Conservation (phyloP, 2,797 vertebrate species). For the Pagetopsis macropterus region DNA sequence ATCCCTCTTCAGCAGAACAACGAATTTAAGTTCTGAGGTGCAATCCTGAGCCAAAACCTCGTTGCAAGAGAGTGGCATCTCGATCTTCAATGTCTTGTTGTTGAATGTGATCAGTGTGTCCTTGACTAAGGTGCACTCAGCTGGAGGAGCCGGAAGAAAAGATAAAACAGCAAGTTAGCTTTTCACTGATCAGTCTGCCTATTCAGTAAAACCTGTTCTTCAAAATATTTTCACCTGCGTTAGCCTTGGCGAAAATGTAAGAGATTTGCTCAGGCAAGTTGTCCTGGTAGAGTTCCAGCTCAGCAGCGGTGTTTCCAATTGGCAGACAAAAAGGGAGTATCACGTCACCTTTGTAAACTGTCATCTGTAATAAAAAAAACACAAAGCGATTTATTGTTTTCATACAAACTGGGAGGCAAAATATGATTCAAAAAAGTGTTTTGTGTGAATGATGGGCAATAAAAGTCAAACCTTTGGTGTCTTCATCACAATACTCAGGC, state of each 20-base stretch:
- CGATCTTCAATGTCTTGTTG: conserved; percentile 69
- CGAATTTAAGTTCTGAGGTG: conserved; percentile 84
- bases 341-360: conserved; percentile 65
- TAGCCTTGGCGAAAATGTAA: conserved; percentile 65
- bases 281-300: conserved; percentile 49
- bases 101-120: conserved; percentile 72
- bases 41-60: conserved; percentile 88
- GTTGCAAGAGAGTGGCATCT: conserved; percentile 83
- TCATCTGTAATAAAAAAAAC: conserved; percentile 60
- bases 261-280: conserved; percentile 58
- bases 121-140: conserved; percentile 60
- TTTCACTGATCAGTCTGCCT: not conserved
- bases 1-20: conserved; percentile 83
- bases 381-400: conserved; percentile 3
- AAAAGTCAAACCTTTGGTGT: conserved; percentile 67
- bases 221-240: conserved; percentile 61
- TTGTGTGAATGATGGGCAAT: not conserved
- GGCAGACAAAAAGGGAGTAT: conserved; percentile 69
- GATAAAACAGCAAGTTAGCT: not conserved
- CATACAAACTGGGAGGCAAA: not conserved
- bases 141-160: conserved; percentile 43
- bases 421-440: conserved; percentile 10
- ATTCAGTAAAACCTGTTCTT: not conserved
- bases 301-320: conserved; percentile 60
- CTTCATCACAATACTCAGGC: conserved; percentile 69